phyloP scores from a whole-genome alignment of 2,113 vertebrate genomes.

The Podarcis muralis region DNA sequence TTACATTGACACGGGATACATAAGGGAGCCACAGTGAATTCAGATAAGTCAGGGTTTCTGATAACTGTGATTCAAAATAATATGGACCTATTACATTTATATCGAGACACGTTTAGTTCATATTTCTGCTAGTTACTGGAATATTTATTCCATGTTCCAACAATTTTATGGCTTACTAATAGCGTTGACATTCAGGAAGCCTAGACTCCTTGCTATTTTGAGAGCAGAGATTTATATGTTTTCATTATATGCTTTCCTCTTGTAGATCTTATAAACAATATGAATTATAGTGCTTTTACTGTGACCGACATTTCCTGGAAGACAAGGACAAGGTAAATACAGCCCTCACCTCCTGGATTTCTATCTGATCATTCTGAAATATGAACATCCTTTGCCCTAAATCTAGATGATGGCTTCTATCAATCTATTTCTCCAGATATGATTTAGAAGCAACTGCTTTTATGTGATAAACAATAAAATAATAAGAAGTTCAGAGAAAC shows the following conservation, averaged over 20 bases:
- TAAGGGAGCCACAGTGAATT: not conserved
- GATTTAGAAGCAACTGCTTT: conserved; percentile 66
- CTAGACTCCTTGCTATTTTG: not conserved
- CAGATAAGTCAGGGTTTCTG: not conserved
- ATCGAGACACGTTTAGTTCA: conserved; percentile 19
- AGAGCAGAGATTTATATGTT: conserved; percentile 38
- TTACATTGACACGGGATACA: not conserved
- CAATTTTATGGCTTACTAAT: conserved; percentile 9
- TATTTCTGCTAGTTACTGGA: conserved; percentile 7
- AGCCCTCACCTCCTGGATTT: conserved; percentile 35
- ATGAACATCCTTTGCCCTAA: conserved; percentile 61
- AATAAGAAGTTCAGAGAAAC: conserved; percentile 63
- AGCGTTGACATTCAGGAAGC: conserved; percentile 36
- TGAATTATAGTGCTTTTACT: conserved; percentile 34
- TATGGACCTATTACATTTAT: conserved; percentile 14
- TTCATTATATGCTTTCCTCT: conserved; percentile 40
- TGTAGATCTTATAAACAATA: conserved; percentile 53
- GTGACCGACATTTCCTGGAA: conserved; percentile 48
- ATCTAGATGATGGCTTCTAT: conserved; percentile 67
- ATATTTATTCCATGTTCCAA: conserved; percentile 25
- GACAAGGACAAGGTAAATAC: conserved; percentile 60
- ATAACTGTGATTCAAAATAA: conserved; percentile 14
- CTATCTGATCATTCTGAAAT: conserved; percentile 49
- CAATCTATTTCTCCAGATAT: conserved; percentile 56
- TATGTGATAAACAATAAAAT: conserved; percentile 66